Percentiles rank a stretch among this genome's conserved stretches.
phyloP scores from a whole-genome alignment of 2,888 invertebrate genomes.

The Frankliniella intonsa region DNA sequence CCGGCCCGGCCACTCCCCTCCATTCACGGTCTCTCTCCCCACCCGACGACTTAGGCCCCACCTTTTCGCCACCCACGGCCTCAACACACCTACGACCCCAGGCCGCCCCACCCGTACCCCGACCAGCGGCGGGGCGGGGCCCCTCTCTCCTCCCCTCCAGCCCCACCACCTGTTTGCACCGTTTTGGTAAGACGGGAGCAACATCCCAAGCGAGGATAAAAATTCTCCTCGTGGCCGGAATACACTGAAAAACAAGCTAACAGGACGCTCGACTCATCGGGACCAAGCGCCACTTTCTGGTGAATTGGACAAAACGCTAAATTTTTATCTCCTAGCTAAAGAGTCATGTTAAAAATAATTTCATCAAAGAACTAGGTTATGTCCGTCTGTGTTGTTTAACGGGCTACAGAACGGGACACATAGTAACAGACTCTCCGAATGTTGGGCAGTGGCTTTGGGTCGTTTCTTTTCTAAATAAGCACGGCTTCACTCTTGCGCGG shows the following conservation, averaged over 20 bases:
- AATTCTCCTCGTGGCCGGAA: neutral
- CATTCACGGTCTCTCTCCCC: neutral
- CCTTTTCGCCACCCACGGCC: constrained; percentile 2
- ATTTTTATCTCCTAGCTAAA: too few relatives aligned
- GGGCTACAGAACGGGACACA: too few relatives aligned
- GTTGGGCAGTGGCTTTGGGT: too few relatives aligned
- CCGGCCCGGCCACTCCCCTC: neutral
- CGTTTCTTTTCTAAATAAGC: neutral
- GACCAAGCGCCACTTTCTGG: too few relatives aligned
- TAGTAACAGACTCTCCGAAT: too few relatives aligned
- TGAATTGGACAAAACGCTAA: too few relatives aligned
- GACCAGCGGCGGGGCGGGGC: neutral
- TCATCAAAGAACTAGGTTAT: too few relatives aligned
- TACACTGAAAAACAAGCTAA: too few relatives aligned
- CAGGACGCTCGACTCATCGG: too few relatives aligned
- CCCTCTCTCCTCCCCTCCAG: neutral
- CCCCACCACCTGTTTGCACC: neutral
- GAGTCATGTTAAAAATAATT: too few relatives aligned
- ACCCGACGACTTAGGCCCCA: neutral
- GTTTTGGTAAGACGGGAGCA: constrained; percentile 24
- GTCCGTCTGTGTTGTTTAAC: too few relatives aligned
- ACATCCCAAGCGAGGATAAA: constrained; percentile 1
- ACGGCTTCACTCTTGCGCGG: neutral
- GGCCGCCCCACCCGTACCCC: neutral
- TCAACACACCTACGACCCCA: neutral